phyloP scores from a whole-genome alignment of 2,113 vertebrate genomes.

The Beaufortia kweichowensis region DNA sequence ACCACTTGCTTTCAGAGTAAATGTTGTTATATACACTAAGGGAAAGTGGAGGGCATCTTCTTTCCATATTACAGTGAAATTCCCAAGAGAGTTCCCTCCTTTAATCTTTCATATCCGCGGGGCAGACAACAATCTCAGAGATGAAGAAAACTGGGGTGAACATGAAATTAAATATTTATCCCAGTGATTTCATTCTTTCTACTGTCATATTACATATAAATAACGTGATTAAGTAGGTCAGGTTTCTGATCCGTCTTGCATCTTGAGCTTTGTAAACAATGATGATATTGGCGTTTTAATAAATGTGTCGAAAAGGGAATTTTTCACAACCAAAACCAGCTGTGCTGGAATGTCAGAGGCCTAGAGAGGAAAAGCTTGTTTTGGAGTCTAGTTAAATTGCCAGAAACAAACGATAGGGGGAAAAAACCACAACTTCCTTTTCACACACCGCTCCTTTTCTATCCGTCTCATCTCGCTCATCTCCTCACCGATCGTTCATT shows the following conservation, averaged over 20 bases:
- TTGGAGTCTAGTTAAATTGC: constrained; percentile 30
- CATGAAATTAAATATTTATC: constrained; percentile 2
- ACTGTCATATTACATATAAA: constrained; percentile 35
- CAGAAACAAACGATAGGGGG: constrained; percentile 39
- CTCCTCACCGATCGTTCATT: constrained; percentile 39
- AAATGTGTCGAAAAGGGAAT: constrained; percentile 40
- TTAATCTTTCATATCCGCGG: constrained; percentile 71
- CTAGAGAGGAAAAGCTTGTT: constrained; percentile 31
- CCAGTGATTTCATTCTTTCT: constrained; percentile 9
- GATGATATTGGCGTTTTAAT: constrained; percentile 34
- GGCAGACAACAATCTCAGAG: constrained; percentile 64
- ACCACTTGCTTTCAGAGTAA: no score
- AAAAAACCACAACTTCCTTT: constrained; percentile 54
- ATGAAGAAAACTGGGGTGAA: constrained; percentile 2
- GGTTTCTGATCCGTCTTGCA: background rate
- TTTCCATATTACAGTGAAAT: constrained; percentile 48
- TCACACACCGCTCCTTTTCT: background rate
- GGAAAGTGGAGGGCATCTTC: constrained; percentile 52
- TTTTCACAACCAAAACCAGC: constrained; percentile 16
- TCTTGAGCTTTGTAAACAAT: constrained; percentile 10
- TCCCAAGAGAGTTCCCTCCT: constrained; percentile 66
- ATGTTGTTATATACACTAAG: background rate
- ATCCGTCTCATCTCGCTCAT: constrained; percentile 47
- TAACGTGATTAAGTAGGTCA: constrained; percentile 43
- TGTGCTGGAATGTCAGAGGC: constrained; percentile 37